Conservation (phyloP, 2,797 vertebrate genomes). For the Pangasius macronema region DNA sequence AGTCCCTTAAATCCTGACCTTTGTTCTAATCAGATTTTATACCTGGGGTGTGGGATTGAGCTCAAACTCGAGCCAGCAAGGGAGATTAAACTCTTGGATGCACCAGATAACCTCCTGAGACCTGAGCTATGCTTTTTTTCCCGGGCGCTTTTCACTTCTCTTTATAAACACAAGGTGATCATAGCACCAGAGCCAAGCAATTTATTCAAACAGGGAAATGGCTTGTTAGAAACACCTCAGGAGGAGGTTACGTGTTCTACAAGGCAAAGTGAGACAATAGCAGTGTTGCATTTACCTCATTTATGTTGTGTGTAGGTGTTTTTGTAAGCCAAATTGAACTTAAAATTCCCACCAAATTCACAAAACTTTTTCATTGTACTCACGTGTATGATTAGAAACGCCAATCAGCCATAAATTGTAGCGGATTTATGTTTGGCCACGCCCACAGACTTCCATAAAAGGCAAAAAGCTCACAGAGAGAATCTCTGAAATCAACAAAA, state of each 20-base stretch:
- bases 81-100: slow-evolving; percentile 22
- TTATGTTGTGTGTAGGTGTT: background rate
- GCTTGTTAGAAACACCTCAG: background rate
- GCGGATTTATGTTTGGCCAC: background rate
- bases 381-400: background rate
- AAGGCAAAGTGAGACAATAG: background rate
- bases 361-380: background rate
- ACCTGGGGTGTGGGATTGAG: background rate
- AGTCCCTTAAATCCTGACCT: slow-evolving; percentile 59
- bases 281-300: background rate
- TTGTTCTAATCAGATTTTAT: slow-evolving; percentile 59
- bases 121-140: background rate
- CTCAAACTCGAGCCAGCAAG: slow-evolving; percentile 19
- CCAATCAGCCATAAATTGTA: background rate
- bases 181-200: background rate
- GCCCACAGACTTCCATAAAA: background rate
- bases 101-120: slow-evolving; percentile 2
- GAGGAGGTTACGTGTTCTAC: background rate
- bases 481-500: background rate
- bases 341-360: background rate
- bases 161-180: background rate
- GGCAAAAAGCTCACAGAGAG: background rate
- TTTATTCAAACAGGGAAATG: background rate
- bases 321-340: background rate
- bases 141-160: background rate